Evolutionary conservation across 2,113 vertebrate species (phyloP).

Genomic region (Mus spicilegus): DNA sequence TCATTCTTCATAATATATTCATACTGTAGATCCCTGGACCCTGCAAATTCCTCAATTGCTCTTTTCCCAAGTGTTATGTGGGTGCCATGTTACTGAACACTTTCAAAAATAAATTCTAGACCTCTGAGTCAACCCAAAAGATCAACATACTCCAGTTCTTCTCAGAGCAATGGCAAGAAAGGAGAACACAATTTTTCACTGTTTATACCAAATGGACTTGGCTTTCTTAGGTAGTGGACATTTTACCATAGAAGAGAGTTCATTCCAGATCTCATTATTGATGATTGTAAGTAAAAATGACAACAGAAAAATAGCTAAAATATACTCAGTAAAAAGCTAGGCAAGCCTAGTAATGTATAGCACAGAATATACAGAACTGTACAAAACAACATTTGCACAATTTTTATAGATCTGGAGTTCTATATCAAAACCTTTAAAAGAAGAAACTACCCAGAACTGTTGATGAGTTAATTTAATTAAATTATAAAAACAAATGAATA

Average conservation of each 20-base stretch:
- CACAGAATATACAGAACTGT: neutral
- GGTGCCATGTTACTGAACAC: neutral
- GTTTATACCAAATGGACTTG: neutral
- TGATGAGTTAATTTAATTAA: neutral
- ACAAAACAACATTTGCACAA: neutral
- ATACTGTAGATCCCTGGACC: neutral
- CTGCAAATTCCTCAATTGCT: neutral
- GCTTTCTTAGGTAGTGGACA: neutral
- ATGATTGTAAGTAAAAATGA: neutral
- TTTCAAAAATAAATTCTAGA: constrained; percentile 20
- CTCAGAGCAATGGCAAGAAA: neutral
- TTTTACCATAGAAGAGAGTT: neutral
- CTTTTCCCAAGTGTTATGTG: neutral
- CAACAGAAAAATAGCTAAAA: neutral
- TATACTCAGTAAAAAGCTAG: neutral
- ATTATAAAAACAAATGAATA: neutral
- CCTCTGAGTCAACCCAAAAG: neutral
- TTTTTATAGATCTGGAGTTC: neutral
- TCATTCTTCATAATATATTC: neutral
- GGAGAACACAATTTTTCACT: neutral
- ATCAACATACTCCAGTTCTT: neutral
- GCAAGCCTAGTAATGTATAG: neutral
- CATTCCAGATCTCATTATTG: neutral
- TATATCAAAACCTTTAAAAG: neutral
- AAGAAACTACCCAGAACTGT: neutral